Base-by-base conservation (phyloP, 2,888 invertebrate genomes). In the Eristalinus aeneus region DNA sequence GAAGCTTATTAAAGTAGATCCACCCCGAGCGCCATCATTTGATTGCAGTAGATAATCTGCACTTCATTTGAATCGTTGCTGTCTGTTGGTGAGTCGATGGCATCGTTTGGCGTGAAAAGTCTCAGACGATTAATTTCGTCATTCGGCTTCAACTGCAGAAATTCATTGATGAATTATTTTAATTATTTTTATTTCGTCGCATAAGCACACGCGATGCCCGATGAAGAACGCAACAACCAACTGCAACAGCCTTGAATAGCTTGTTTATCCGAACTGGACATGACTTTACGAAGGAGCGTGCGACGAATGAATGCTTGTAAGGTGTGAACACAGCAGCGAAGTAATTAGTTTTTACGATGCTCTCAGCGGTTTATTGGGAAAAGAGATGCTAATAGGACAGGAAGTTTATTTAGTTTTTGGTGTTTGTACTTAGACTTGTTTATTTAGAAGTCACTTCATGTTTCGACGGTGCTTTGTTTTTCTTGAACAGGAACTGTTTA, bases 1-100 rank as follows among this genome's bases (percentile, higher is more conserved):
- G 39, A 58, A 20, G 20, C 56, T 64, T 34, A 67, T 75, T 67
- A 31, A 75, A 67, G 65, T n/a, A 46, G 31, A 46, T 75, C 32
- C 22, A 46, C 46, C 16, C 46, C 8, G 10, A 65, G 11, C 22
- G 56, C 22, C 12, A 56, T 56, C 23, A 23, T 1, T 0, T 1
- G 12, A 39, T 39, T 3, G 39, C n/a, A 39, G 23, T 11, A 23
- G 23, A 56, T 56, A 56, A 46, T 16, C 46, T 46, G 8, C 16
- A 46, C 16, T 46, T 46, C 46, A 16, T 46, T 46, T 16, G 46
- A n/a, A 46, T 46, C 46, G 16, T 46, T 16, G 46, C n/a, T 46
- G 16, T 2, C 16, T 16, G 46, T 6, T 46, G 46, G 8, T 46
- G 16, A 16, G 46, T 4, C 16, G 8, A 8, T 46, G 46, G 8